Base-by-base conservation (phyloP, 2,888 invertebrate species). In the Schizaphis graminum region DNA sequence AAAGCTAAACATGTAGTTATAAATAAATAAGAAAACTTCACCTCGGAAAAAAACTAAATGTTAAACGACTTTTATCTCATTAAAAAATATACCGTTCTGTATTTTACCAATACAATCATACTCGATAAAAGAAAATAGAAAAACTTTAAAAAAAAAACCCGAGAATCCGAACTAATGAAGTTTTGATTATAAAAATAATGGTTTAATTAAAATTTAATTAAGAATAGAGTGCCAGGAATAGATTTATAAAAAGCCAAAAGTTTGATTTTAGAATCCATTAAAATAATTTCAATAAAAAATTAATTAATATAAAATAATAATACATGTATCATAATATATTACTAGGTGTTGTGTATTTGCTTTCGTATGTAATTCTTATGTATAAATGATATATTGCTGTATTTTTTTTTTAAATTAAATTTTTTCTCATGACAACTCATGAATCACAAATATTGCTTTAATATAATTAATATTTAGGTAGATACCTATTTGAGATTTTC, bases 21-120 rank as follows among this genome's bases (percentile, higher is more conserved):
- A 77, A 77, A 67, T 67, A 67, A 67, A 77, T 77, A 77, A 77
- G 77, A 35, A 77, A 77, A 77, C 77, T 77, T 77, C 35, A 21
- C 21, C 35, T 35, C 8, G 77, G 8, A 26, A 85, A 44, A 85
- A 57, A 89, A 57, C 41, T 57, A 28, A 47, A 61, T 89, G 61
- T 89, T 89, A 61, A 89, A 47, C 61, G 61, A 90, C 4, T 90
- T 89, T 47, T 8, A 90, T 47, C n/a, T n/a, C 44, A 47, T 67
- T 47, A 47, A 67, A 26, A 57, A 57, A 21, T 41, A 44, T 61
- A 8, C 77, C 35, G 21, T 77, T 2, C 77, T 35, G 21, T 77
- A 77, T 77, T 77, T 21, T 77, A 77, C 35, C 35, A 77, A 77
- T 35, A 77, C 35, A 77, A 77, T 35, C 35, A 41, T 77, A 35